Percentiles rank a stretch among this genome's conserved stretches.
Evolutionary conservation across 2,888 invertebrate species (phyloP).

Genomic region (Clivina fossor): DNA sequence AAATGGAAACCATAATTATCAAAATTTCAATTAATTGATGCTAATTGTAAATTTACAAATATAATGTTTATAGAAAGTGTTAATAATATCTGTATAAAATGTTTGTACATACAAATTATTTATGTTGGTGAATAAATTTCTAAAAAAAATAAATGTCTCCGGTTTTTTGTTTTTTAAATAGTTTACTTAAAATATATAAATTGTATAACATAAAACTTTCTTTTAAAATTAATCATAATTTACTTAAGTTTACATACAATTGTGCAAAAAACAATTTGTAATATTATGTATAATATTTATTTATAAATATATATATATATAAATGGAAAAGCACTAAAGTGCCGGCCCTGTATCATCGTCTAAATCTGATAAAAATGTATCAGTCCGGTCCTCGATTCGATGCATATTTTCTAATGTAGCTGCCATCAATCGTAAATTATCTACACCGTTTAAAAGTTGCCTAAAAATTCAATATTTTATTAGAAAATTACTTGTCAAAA

Average conservation of each 20-base stretch:
- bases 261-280: conserved; percentile 30
- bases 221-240: conserved; percentile 29
- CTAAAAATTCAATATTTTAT: conserved; percentile 50
- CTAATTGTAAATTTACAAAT: no score
- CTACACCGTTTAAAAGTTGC: conserved; percentile 67
- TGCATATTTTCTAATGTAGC: conserved; percentile 63
- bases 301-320: no score
- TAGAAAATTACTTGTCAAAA: not conserved
- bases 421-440: conserved; percentile 66
- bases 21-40: no score
- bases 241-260: conserved; percentile 27
- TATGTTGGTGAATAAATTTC: no score
- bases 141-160: no score
- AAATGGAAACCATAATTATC: no score
- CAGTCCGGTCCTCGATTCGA: conserved; percentile 57
- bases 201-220: conserved; percentile 33
- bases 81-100: no score
- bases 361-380: conserved; percentile 54
- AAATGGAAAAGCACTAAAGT: conserved; percentile 49
- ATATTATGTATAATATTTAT: no score
- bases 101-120: no score
- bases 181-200: conserved; percentile 35
- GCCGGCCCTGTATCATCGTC: conserved; percentile 58
- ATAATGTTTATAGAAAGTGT: no score
- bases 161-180: no score